Evolutionary conservation across 1,140 invertebrate genomes (phyloP).

Genomic region (Drosophila kikkawai): DNA sequence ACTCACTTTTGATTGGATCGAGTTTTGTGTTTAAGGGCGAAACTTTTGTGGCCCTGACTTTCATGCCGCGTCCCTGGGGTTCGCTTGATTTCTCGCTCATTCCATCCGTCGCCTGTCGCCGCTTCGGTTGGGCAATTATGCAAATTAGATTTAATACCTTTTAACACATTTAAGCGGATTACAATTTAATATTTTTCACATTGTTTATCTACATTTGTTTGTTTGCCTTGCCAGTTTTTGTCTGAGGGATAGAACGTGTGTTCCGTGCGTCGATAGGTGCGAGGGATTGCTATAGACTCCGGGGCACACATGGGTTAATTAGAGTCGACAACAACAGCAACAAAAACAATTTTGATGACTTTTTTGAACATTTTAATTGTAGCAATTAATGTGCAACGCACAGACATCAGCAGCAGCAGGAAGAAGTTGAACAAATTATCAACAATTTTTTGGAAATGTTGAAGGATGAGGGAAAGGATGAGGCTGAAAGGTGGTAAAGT

Average conservation of each 20-base stretch:
- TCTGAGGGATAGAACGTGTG: constrained; percentile 9
- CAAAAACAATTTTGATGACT: constrained; percentile 48
- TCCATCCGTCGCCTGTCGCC: constrained; percentile 20
- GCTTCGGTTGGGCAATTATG: constrained; percentile 73
- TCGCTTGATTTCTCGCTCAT: constrained; percentile 21
- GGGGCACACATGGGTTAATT: constrained; percentile 69
- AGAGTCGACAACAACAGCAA: constrained; percentile 39
- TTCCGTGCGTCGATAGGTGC: constrained; percentile 48
- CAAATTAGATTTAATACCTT: constrained; percentile 84
- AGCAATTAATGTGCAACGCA: constrained; percentile 64
- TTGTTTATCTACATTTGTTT: constrained; percentile 69
- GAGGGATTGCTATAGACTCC: constrained; percentile 16
- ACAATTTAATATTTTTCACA: constrained; percentile 84
- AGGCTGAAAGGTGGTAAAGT: background rate
- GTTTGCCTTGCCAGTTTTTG: constrained; percentile 39
- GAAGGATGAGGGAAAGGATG: constrained; percentile 19
- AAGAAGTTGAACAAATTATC: constrained; percentile 45
- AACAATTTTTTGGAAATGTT: constrained; percentile 50
- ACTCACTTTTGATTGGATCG: constrained; percentile 76
- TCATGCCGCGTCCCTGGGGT: constrained; percentile 8
- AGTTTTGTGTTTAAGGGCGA: constrained; percentile 39
- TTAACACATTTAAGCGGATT: constrained; percentile 84
- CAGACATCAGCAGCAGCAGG: background rate
- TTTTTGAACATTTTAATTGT: constrained; percentile 78
- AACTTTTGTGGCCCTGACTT: constrained; percentile 49